Percentiles rank a stretch among this genome's conserved stretches.
These are phyloP conservation scores for Oreochromis grahami DNA, from an alignment of 2,797 vertebrate genomes.

Conservation along the genomic window DNA sequence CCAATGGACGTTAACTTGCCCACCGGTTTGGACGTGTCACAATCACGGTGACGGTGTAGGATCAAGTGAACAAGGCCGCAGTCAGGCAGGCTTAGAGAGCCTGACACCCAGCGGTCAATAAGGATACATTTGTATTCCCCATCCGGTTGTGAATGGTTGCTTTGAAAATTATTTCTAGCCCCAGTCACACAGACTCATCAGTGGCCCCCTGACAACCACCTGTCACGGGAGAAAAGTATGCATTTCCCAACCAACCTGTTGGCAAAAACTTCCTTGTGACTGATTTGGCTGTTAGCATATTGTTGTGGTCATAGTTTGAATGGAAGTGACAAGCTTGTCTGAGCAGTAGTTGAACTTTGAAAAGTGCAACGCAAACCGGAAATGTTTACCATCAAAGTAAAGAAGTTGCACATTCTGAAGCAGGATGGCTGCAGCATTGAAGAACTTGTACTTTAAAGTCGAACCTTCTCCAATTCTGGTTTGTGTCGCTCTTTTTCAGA, in stretches of 20 bases:
- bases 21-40: background rate
- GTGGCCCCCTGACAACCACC: background rate
- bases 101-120: background rate
- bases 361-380: too few species aligned
- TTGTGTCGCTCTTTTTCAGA: background rate
- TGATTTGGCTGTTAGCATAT: background rate
- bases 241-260: background rate
- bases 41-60: background rate
- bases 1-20: rapidly evolving
- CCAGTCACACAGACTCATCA: background rate
- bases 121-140: background rate
- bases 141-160: background rate
- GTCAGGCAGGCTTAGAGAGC: background rate
- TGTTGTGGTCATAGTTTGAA: background rate
- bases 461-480: background rate
- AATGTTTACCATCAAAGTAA: background rate
- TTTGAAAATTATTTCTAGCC: background rate
- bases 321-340: background rate
- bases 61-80: background rate
- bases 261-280: background rate
- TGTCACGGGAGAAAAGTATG: background rate
- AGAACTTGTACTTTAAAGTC: background rate
- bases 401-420: background rate
- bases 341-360: background rate
- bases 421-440: background rate